These are phyloP conservation scores for Drosophila algonquin DNA, from an alignment of 2,888 invertebrate genomes.

Conservation along the genomic window DNA sequence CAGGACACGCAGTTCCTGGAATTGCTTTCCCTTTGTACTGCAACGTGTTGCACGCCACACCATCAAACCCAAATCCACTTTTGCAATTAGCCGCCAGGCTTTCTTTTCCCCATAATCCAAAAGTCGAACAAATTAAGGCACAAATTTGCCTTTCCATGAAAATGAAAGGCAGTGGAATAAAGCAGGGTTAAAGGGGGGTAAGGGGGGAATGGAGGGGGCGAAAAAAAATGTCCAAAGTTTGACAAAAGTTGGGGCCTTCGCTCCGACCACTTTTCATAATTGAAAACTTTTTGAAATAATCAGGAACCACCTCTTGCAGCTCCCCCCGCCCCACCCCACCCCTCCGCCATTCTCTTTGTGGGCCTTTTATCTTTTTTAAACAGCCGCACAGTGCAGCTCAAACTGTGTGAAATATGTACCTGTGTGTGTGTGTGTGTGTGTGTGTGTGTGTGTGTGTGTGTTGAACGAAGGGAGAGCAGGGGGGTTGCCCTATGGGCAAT, in stretches of 20 bases:
- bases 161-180: neutral
- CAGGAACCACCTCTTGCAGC: neutral
- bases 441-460: neutral
- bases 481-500: neutral
- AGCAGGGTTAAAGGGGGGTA: accelerated
- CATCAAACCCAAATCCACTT: slow-evolving; percentile 54
- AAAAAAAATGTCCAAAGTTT: neutral
- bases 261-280: neutral
- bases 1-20: slow-evolving; percentile 18
- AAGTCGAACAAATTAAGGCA: slow-evolving; percentile 63
- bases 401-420: neutral
- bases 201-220: neutral
- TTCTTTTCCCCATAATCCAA: slow-evolving; percentile 56
- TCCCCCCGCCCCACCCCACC: neutral
- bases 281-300: slow-evolving; percentile 1
- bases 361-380: no score
- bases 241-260: neutral
- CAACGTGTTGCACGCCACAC: slow-evolving; percentile 28
- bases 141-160: slow-evolving; percentile 57
- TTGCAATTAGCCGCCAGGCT: slow-evolving; percentile 50
- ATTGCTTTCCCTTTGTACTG: slow-evolving; percentile 51
- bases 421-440: neutral
- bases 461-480: slow-evolving; percentile 4
- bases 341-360: no score
- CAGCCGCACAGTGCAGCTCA: neutral